Evolutionary conservation across 2,797 vertebrate genomes (phyloP), one percentile per base, ranked within the genome.

Genomic region (Staurois parvus): DNA sequence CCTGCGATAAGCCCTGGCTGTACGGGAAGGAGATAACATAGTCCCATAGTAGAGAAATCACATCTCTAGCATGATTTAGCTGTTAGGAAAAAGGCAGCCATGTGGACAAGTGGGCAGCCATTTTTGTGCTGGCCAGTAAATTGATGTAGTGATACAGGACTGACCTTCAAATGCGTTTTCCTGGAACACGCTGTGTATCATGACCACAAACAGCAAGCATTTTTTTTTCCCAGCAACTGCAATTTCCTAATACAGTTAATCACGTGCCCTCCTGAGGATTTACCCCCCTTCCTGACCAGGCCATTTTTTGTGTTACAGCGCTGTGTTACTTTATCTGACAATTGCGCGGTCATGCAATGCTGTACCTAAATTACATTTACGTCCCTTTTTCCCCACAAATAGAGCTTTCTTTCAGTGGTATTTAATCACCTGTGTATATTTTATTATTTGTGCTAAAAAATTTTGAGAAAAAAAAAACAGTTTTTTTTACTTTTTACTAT

Each of bases 1-100:
- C 75, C 68, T 72, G 79, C 19, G 79, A 86, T 86, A 86, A 86
- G 79, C 72, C 21, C 4, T 42, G 26, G 59, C 64, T 56, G 77
- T 40, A 75, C 62, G 15, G 30, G 42, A 86, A 70, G 19, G 69
- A 81, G 84, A 86, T 82, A 86, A 72, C 78, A 70, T 72, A 45
- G 19, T 34, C 26, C 64, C n/a, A 56, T 77, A 76, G 77, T 72
- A 86, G 79, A 81, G 78, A 80, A 85, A 82, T 86, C 84, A 86
- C 77, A 85, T 85, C 84, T 85, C 12, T 48, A 62, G 69, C 66
- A 62, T 76, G 84, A 42, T 66, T 76, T 76, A 76, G 72, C 56
- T 29, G 45, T 76, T 42, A 59, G 40, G 42, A 83, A 64, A 76
- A 77, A 84, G 68, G 26, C 62, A 85, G 70, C 70, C 84, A 68